Percentiles rank a stretch among this genome's conserved stretches.
These are phyloP conservation scores for Phrynocephalus vlangalii DNA, from an alignment of 2,797 vertebrate genomes.

Conservation along the genomic window DNA sequence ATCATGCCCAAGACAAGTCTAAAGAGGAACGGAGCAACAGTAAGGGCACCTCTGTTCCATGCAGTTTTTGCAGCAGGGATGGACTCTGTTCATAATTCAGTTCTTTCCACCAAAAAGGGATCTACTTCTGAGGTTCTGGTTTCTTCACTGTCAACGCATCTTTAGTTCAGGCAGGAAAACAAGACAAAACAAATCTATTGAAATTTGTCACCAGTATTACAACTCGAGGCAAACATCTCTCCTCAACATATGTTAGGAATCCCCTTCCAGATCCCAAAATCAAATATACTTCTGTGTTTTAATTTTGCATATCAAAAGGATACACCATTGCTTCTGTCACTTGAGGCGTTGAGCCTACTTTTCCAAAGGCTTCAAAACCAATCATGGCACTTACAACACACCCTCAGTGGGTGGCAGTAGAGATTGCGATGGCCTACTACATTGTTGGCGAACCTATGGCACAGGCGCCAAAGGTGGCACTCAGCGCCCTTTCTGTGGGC, in stretches of 20 bases:
- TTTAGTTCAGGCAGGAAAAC: background rate
- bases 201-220: background rate
- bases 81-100: background rate
- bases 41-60: background rate
- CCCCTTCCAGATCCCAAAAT: background rate
- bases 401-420: conserved; percentile 56
- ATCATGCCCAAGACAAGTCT: background rate
- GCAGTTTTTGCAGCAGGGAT: background rate
- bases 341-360: conserved; percentile 6
- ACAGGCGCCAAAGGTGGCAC: too few relatives aligned
- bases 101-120: background rate
- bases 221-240: background rate
- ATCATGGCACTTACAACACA: conserved; percentile 46
- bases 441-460: conserved; percentile 10
- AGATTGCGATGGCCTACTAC: conserved; percentile 70
- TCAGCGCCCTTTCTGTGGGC: too few relatives aligned
- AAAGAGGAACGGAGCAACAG: background rate
- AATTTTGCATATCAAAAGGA: background rate
- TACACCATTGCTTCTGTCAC: conserved; percentile 30
- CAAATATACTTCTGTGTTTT: background rate
- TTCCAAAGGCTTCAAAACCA: conserved; percentile 28
- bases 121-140: background rate
- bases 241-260: background rate
- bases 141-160: background rate
- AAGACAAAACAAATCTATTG: background rate